Conservation (phyloP, 2,113 vertebrate genomes). For the Peromyscus maniculatus region DNA sequence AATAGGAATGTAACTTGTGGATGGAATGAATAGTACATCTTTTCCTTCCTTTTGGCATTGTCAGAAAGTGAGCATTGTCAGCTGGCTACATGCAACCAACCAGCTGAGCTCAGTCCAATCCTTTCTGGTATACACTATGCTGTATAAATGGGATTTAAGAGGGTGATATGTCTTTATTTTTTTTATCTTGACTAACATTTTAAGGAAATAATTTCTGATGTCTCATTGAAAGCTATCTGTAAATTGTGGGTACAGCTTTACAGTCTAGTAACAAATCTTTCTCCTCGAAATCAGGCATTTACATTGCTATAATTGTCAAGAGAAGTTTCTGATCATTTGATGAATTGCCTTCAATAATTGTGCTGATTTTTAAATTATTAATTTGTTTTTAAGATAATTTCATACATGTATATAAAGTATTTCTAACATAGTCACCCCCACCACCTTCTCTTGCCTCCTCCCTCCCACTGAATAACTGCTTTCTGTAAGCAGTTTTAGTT, state of each 20-base stretch:
- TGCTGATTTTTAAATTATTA: neutral
- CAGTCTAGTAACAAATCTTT: conserved; percentile 26
- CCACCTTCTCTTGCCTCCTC: neutral
- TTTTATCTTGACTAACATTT: neutral
- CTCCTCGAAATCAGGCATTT: neutral
- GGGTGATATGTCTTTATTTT: neutral
- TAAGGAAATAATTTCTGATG: neutral
- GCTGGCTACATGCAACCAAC: neutral
- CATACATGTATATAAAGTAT: neutral
- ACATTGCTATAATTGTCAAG: conserved; percentile 31
- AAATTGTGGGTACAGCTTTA: neutral
- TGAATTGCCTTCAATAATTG: neutral
- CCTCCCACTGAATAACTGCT: neutral
- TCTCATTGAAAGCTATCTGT: neutral
- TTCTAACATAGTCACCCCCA: neutral
- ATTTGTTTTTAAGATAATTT: neutral
- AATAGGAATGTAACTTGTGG: neutral
- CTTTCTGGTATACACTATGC: neutral
- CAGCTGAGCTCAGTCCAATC: rapidly evolving
- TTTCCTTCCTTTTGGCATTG: neutral
- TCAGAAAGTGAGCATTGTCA: neutral
- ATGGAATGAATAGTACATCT: neutral
- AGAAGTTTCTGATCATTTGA: conserved; percentile 16
- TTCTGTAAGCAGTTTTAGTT: neutral
- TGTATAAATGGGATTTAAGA: conserved; percentile 19